Evolutionary conservation across 2,113 vertebrate species (phyloP), one percentile per base, ranked within the genome.

Genomic region (Loxodonta africana): DNA sequence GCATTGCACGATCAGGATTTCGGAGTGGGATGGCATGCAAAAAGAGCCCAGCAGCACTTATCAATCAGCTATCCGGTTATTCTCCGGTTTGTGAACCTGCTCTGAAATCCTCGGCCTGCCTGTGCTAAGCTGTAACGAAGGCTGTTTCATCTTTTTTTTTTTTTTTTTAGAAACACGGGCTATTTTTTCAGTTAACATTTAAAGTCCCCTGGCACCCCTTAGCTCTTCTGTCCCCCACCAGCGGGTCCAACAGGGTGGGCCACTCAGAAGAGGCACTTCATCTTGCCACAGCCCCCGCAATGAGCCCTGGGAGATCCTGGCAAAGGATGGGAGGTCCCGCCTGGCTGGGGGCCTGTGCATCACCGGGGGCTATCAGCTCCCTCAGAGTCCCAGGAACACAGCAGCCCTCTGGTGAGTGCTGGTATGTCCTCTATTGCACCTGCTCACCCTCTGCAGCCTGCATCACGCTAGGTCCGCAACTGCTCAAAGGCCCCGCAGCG

Each of bases 61-160:
- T 30, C 84, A 96, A 48, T 37, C 37, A 37, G 37, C 57, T 90
- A 44, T 86, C 96, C 83, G 21, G 85, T 96, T 93, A 94, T 87
- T 95, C 67, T 78, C 82, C 85, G 30, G 6, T 93, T 98, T 96
- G 90, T 94, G 67, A 96, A 97, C 96, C 28, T 71, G 83, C 62
- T 96, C 44, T 41, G 74, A 91, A 98, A 98, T 97, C 86, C n/a
- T 83, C 85, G 77, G 33, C 74, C 96, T 96, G 69, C 37, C 91
- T 96, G 8, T 37, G 26, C 63, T 63, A 98, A 96, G 67, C 53
- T 67, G 37, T 63, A 97, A 97, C 96, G 97, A 98, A 90, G 87
- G 90, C 37, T 37, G 37, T 37, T 37, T 37, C 37, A 48, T 33
- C 33, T 33, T 37, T 37, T 33, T 33, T 69, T 69, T 12, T 33